phyloP scores from a whole-genome alignment of 2,113 vertebrate species.

The Crocuta crocuta region DNA sequence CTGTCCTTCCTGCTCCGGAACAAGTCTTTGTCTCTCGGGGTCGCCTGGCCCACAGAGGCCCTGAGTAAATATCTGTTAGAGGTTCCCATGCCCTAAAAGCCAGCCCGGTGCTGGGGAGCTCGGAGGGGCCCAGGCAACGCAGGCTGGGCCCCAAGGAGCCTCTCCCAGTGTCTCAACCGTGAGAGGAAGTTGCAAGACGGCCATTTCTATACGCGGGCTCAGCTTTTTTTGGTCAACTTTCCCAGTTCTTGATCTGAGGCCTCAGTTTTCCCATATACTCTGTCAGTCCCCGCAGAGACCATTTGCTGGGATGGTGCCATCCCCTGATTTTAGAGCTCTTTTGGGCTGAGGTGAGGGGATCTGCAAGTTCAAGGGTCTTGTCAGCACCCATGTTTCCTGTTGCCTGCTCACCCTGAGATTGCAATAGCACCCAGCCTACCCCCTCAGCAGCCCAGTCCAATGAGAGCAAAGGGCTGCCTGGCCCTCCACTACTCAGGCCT shows the following conservation, averaged over 20 bases:
- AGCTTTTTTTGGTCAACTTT: conserved; percentile 41
- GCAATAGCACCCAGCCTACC: neutral
- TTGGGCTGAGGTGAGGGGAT: neutral
- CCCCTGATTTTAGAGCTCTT: neutral
- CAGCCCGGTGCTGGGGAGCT: neutral
- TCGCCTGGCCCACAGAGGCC: neutral
- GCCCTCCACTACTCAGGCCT: neutral
- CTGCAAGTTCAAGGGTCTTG: neutral
- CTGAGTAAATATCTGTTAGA: neutral
- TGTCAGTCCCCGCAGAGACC: neutral
- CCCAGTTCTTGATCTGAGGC: conserved; percentile 45
- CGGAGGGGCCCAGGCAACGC: neutral
- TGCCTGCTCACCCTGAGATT: neutral
- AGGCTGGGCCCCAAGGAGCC: conserved; percentile 52
- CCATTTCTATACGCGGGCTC: conserved; percentile 46
- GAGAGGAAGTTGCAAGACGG: conserved; percentile 82
- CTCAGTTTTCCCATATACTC: neutral
- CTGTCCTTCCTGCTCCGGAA: neutral
- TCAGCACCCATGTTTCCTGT: conserved; percentile 32
- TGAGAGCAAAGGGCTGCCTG: neutral
- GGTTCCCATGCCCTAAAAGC: neutral
- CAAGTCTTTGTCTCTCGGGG: neutral
- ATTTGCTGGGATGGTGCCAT: neutral
- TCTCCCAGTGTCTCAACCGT: conserved; percentile 77
- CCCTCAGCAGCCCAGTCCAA: neutral